Evolutionary conservation across 2,888 invertebrate species (phyloP), one percentile per base, ranked within the genome.

Genomic region (Nomada ferruginata): DNA sequence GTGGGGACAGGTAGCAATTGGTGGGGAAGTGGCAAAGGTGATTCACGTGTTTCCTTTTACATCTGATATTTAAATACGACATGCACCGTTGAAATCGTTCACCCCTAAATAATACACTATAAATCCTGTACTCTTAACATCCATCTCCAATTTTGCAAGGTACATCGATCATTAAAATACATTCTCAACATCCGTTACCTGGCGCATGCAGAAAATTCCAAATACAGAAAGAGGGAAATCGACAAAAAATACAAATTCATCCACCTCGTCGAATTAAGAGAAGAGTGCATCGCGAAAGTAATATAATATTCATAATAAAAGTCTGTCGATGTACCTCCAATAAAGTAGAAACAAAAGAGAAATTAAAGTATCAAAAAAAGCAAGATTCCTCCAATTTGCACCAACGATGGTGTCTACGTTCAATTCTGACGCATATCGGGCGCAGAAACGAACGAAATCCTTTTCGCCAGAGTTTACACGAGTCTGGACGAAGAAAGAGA

Each of bases 21-120:
- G 71, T 50, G 71, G 68, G 61, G 57, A 15, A 0, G 15, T 26
- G 7, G 66, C 26, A 61, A 66, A 71, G 68, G 68, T 76, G 80
- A 76, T 79, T 57, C 79, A 75, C 76, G 80, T 64, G 75, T 71
- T 75, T 75, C 68, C 47, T 66, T 66, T 79, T 68, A n/a, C 57
- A 66, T 57, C n/a, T 42, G 59, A 68, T 52, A 78, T 64, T 60
- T 79, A 73, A 73, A 73, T 47, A 18, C 69, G 50, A 23, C 66
- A 26, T 66, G 77, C 78, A 80, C 72, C 80, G 69, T 64, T 69
- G 50, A 79, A 66, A 77, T 71, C 55, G 10, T 65, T 26, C 61
- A 61, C 11, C 66, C 60, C 53, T 71, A 70, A 70, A 60, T 53
- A 66, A 11, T 44, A 42, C 44, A 57, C 50, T 52, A 42, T 23